Base-by-base conservation (phyloP, 2,888 invertebrate species). In the Trachelus iudaicus region DNA sequence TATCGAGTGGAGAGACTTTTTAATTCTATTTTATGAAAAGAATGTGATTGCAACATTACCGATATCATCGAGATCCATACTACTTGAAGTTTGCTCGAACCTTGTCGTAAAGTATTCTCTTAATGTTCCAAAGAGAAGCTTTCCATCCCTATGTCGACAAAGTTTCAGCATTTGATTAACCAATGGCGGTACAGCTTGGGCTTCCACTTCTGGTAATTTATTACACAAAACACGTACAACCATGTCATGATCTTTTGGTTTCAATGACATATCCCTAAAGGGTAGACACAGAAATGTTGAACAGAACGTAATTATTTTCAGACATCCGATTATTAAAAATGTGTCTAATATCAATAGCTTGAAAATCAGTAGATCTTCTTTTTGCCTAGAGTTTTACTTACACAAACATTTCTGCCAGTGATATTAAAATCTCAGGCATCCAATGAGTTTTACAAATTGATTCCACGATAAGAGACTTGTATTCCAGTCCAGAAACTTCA, bases 331-430 rank as follows among this genome's bases (percentile, higher is more conserved):
- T 71, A n/a, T n/a, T n/a, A 4, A 13, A 71, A 71, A 6, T 71
- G 4, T 71, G 6, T 15, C 15, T 31, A 31, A 71, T n/a, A 15
- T 15, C 40, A 40, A 37, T 37, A 4, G 15, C 15, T 0, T 15
- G 0, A 15, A 15, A 40, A 40, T 40, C 1, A 40, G 6, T 1
- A 6, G 15, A 40, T 40, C 15, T 6, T 23, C 2, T 9, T 56
- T 56, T 56, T 23, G 2, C 23, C 56, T 23, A 56, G 23, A 9
- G 30, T 71, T 34, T 56, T 79, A 87, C 90, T 90, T 89, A 96
- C 95, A 93, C 93, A 88, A 95, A 95, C 95, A 95, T 95, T 83
- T 94, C 93, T 76, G 94, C 93, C 1, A 96, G 90, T 34, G 94
- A 93, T n/a, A 94, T 94, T 77, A 95, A 88, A 84, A 94, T 94